Percentiles rank a stretch among this genome's conserved stretches.
Conservation (phyloP, 1,140 invertebrate species). For the Drosophila sucinea region DNA sequence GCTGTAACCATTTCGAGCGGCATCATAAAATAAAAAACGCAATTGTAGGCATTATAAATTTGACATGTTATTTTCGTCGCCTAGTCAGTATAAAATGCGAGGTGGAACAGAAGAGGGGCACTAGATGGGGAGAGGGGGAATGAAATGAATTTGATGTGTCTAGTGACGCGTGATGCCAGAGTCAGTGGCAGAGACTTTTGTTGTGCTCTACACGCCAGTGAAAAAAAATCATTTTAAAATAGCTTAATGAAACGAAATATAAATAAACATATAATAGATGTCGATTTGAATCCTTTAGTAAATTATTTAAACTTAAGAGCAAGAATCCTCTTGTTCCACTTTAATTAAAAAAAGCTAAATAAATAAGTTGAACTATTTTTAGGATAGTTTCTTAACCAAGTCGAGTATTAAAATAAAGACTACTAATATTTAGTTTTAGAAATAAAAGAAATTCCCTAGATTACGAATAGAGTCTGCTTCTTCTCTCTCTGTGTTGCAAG, state of each 20-base stretch:
- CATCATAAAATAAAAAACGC: slow-evolving; percentile 58
- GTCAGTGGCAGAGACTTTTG: neutral
- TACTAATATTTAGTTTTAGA: no score
- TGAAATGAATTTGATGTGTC: slow-evolving; percentile 47
- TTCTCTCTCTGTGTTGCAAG: neutral
- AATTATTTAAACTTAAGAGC: no score
- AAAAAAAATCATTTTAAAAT: slow-evolving; percentile 18
- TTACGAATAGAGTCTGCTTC: neutral
- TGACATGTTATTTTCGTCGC: slow-evolving; percentile 79
- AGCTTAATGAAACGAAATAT: slow-evolving; percentile 9
- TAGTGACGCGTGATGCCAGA: slow-evolving; percentile 25
- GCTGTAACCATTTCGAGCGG: slow-evolving; percentile 45
- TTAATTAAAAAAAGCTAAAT: no score
- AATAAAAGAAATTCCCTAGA: neutral
- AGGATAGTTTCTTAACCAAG: no score
- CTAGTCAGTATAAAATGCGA: slow-evolving; percentile 64
- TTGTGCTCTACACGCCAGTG: slow-evolving; percentile 20
- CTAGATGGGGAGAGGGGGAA: neutral
- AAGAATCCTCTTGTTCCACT: no score
- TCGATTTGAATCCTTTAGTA: no score
- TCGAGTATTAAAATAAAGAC: no score
- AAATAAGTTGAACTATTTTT: no score
- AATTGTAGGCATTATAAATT: slow-evolving; percentile 79
- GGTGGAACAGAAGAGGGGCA: neutral
- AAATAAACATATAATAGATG: neutral